These are phyloP conservation scores for Orchesella cincta DNA, from an alignment of 1,140 invertebrate genomes.

Conservation along the genomic window DNA sequence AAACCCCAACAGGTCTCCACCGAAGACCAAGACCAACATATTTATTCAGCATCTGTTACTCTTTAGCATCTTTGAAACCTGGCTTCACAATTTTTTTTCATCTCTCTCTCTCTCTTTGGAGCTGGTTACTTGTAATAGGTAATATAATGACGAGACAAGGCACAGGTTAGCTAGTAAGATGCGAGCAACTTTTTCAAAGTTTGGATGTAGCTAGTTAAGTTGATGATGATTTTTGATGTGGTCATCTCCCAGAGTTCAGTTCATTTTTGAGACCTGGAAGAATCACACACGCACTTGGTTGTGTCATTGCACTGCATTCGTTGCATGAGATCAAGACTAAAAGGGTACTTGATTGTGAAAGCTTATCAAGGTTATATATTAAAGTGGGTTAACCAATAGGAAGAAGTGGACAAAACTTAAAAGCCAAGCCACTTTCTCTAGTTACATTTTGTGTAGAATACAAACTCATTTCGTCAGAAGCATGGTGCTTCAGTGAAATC, in stretches of 20 bases:
- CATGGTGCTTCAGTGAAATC: too few relatives aligned
- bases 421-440: too few relatives aligned
- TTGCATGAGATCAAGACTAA: background rate
- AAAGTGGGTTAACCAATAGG: background rate
- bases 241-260: slow-evolving; percentile 24
- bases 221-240: background rate
- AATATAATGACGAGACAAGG: background rate
- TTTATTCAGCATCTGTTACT: background rate
- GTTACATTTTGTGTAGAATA: too few relatives aligned
- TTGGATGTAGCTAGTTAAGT: background rate
- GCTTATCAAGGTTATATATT: too few relatives aligned
- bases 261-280: slow-evolving; percentile 23
- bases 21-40: too few relatives aligned
- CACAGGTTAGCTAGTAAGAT: too few relatives aligned
- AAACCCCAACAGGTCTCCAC: too few relatives aligned
- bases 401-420: background rate
- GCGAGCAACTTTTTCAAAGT: slow-evolving; percentile 18
- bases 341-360: background rate
- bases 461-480: too few relatives aligned
- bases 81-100: background rate
- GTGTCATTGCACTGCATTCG: background rate
- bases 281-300: background rate
- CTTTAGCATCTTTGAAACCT: background rate
- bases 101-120: too few relatives aligned
- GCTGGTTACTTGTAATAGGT: slow-evolving; percentile 9